Percentiles rank a stretch among this genome's conserved stretches.
Conservation (phyloP, 1,140 invertebrate genomes). For the Heliconius eleuchia region DNA sequence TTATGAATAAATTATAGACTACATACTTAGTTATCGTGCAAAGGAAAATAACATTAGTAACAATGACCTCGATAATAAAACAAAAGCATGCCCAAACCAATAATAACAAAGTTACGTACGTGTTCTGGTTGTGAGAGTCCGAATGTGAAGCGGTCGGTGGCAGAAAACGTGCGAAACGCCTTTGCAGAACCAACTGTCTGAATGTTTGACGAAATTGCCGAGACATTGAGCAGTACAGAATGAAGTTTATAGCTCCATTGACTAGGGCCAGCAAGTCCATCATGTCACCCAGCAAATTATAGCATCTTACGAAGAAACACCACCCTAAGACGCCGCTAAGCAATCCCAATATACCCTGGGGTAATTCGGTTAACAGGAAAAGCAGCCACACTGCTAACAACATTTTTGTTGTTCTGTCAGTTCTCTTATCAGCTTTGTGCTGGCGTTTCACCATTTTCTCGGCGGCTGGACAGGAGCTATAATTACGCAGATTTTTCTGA, state of each 20-base stretch:
- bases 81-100: conserved; percentile 17
- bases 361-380: conserved; percentile 94
- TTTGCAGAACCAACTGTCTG: conserved; percentile 85
- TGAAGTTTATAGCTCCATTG: conserved; percentile 96
- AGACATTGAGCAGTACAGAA: conserved; percentile 97
- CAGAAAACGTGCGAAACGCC: conserved; percentile 70
- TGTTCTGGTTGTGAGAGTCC: conserved; percentile 69
- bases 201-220: conserved; percentile 95
- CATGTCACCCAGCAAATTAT: conserved; percentile 91
- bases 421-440: conserved; percentile 85
- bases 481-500: conserved; percentile 85
- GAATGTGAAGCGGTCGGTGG: conserved; percentile 66
- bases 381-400: conserved; percentile 92
- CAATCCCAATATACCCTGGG: conserved; percentile 89
- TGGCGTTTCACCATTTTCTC: conserved; percentile 75
- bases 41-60: background rate
- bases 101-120: conserved; percentile 54
- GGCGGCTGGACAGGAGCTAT: conserved; percentile 81
- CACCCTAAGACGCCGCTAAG: conserved; percentile 87
- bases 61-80: background rate
- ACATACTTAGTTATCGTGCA: background rate
- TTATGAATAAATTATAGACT: background rate
- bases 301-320: conserved; percentile 88
- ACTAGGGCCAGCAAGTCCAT: conserved; percentile 96
- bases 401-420: conserved; percentile 94